These are phyloP conservation scores for Drosophila cognata DNA, from an alignment of 2,888 invertebrate genomes.

Conservation along the genomic window DNA sequence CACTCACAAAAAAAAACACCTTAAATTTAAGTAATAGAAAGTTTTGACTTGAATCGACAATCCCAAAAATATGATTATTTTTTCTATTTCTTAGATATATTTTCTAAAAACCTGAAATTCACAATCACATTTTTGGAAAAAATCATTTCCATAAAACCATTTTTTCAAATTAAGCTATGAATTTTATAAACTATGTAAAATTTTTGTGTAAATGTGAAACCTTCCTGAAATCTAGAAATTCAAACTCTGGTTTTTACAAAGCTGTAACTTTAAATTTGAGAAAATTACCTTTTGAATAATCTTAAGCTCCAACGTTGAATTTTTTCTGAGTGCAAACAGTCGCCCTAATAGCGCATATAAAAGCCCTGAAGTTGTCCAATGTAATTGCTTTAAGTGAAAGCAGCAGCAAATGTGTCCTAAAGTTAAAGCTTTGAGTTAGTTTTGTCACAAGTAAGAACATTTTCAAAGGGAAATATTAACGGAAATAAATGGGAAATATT, in stretches of 20 bases:
- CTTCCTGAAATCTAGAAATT: too few relatives aligned
- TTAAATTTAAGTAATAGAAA: background rate
- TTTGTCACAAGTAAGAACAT: background rate
- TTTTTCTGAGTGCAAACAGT: background rate
- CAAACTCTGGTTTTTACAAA: background rate
- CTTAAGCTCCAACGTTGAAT: background rate
- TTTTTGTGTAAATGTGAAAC: background rate
- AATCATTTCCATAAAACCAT: background rate
- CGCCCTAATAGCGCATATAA: constrained; percentile 28
- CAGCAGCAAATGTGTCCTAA: constrained; percentile 4
- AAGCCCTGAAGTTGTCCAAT: constrained; percentile 17
- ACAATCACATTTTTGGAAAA: background rate
- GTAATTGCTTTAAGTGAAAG: constrained; percentile 25
- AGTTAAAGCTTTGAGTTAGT: background rate
- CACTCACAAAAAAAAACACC: background rate
- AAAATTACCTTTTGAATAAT: background rate
- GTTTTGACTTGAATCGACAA: too few relatives aligned
- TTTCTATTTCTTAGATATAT: background rate
- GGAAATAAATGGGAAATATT: background rate
- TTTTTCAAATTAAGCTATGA: background rate
- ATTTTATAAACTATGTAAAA: background rate
- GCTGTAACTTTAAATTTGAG: background rate
- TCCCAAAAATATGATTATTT: background rate
- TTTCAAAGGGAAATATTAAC: background rate
- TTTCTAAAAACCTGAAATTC: too few relatives aligned